A percentile compares a stretch with the other conserved stretches of the same genome.
Evolutionary conservation across 2,888 invertebrate species (phyloP).

Genomic region (Scelioninae gen. 1): DNA sequence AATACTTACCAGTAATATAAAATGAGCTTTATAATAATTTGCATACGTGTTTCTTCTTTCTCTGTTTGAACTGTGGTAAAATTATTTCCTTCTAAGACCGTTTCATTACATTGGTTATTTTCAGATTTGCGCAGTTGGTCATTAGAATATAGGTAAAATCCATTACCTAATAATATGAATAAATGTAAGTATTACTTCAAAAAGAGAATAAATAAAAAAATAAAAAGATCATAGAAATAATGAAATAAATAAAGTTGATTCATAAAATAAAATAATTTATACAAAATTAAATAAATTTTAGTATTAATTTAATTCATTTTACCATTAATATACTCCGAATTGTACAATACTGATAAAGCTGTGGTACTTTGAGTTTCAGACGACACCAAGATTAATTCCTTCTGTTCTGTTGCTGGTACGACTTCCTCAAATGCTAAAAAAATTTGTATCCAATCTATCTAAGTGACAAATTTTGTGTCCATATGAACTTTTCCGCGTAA

Average conservation of each 20-base stretch:
- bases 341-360: slow-evolving; percentile 90
- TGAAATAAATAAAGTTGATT: too few relatives aligned
- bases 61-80: slow-evolving; percentile 73
- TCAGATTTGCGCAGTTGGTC: slow-evolving; percentile 85
- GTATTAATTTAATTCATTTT: slow-evolving; percentile 51
- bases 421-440: slow-evolving; percentile 66
- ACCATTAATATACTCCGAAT: slow-evolving; percentile 89
- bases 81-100: slow-evolving; percentile 60
- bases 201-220: slow-evolving; percentile 1
- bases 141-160: slow-evolving; percentile 90
- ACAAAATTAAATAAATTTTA: too few relatives aligned
- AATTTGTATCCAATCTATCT: background rate
- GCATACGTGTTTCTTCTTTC: slow-evolving; percentile 87
- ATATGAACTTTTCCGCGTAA: too few relatives aligned
- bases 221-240: background rate
- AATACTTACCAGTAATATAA: slow-evolving; percentile 90
- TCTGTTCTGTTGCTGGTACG: slow-evolving; percentile 49
- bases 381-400: slow-evolving; percentile 49
- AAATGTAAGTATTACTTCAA: background rate
- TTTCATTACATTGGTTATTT: slow-evolving; percentile 83
- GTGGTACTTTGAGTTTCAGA: slow-evolving; percentile 85
- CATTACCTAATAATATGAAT: slow-evolving; percentile 86
- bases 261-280: too few relatives aligned
- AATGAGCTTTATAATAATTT: slow-evolving; percentile 89
- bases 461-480: too few relatives aligned